phyloP scores from a whole-genome alignment of 2,113 vertebrate genomes.

The Falco punctatus region DNA sequence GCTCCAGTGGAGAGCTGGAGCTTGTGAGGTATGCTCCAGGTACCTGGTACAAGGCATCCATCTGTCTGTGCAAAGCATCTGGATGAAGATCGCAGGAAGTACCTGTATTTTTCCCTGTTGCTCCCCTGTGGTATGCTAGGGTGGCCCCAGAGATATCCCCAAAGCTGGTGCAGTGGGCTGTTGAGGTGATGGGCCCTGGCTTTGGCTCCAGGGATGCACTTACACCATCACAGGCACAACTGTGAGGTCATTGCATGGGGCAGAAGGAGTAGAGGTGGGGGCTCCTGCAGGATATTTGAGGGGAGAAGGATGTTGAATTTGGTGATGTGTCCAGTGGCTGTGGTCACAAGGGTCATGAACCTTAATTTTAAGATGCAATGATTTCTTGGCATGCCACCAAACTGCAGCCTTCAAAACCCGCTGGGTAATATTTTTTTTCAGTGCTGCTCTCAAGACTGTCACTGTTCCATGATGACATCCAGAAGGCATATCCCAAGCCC shows the following conservation, averaged over 20 bases:
- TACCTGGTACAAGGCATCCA: neutral
- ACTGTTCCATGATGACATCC: neutral
- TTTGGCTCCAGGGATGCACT: neutral
- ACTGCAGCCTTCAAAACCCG: neutral
- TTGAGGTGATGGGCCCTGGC: neutral
- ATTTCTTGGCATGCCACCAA: neutral
- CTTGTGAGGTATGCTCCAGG: neutral
- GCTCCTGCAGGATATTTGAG: neutral
- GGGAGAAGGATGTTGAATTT: neutral
- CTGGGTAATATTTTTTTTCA: neutral
- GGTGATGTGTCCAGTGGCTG: neutral
- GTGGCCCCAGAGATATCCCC: neutral
- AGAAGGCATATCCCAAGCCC: neutral
- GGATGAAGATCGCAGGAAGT: neutral
- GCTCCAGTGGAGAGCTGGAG: neutral
- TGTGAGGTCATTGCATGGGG: neutral
- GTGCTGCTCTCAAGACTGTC: neutral
- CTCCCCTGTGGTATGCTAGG: neutral
- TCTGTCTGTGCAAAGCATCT: accelerated
- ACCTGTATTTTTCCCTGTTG: neutral
- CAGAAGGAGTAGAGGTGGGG: neutral
- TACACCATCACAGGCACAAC: neutral
- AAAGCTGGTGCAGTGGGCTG: neutral
- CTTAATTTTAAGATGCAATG: neutral
- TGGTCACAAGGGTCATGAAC: neutral